Base-by-base conservation (phyloP, 2,888 invertebrate genomes). In the Lissonota sp. region DNA sequence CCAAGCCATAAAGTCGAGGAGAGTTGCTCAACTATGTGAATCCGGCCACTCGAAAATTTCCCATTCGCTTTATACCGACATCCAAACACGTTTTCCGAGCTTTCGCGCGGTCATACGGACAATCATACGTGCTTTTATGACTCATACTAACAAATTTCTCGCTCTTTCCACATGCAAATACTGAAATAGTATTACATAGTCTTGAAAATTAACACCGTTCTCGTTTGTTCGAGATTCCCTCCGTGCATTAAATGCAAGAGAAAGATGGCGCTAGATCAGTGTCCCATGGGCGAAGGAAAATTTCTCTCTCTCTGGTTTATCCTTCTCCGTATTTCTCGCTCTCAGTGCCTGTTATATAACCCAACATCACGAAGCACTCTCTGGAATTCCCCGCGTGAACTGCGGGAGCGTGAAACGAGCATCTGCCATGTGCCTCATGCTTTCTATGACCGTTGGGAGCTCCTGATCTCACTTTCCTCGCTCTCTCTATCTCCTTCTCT, bases 331-430 rank as follows among this genome's bases (percentile, higher is more conserved):
- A 14, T 66, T 46, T 44, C 26, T 49, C 63, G 7, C 44, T 14
- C 39, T 12, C 39, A 26, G 12, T 14, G 42, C 8, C 44, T 40
- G 40, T 60, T 55, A 49, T 39, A 46, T 14, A n/a, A 5, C 49
- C n/a, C 5, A 49, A 44, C 14, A 39, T n/a, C 26, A 63, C 60
- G 51, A 76, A 72, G 51, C 42, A 69, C 49, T 74, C 70, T 58
- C 42, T 42, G 57, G 62, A 78, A 73, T 78, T 71, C 49, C 12
- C 12, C 64, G 53, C 42, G 58, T 62, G 37, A 62, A 71, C 70
- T 60, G 67, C 66, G 62, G 55, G 46, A 78, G 71, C 70, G 74
- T 73, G 67, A 71, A 81, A 67, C 69, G 81, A 81, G 77, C 81
- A 81, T 81, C 77, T 81, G 81, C 70, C 55, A 57, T 64, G 12